Base-by-base conservation (phyloP, 2,888 invertebrate genomes). In the Cosmopolites sordidus region DNA sequence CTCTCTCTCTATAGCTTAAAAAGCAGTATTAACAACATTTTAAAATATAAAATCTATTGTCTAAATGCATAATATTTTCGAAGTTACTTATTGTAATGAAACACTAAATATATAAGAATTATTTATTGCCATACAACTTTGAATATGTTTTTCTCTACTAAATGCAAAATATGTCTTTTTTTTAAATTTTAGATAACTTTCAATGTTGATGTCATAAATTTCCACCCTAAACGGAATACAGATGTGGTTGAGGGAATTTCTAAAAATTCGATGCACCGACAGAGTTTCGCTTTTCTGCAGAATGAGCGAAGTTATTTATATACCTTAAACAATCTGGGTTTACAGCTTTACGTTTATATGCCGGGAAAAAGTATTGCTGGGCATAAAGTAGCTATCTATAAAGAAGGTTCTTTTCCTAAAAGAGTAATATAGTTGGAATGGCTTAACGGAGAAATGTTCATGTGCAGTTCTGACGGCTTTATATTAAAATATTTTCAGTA, bases 241-340 rank as follows among this genome's bases (percentile, higher is more conserved):
- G 33, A 33, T 33, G 33, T 11, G 33, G 33, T 33, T 33, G 12
- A 33, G 12, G 12, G n/a, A 33, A 33, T 33, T 33, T 33, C 11
- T 33, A 33, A 33, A 33, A 9, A 33, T 33, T 33, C 33, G 33
- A 33, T 33, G 33, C 33, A 33, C 33, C 33, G 8, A 29, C 43
- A 43, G 12, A 43, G 16, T 16, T 27, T 43, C 22, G 29, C 43
- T 43, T 43, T 43, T 29, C 27, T 43, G 43, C 14, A 43, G 29
- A 43, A 30, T 15, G 29, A 11, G 9, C 30, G 15, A 29, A 29
- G 43, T 43, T 43, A 43, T 43, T 43, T 43, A 43, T 43, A 27
- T 22, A 43, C 43, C 43, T 29, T 29, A 29, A 43, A 43, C 43
- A 43, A 43, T 43, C 43, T 29, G 43, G 29, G 43, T 43, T 43